Conservation (phyloP, 1,140 invertebrate species). For the Pogonus chalceus region DNA sequence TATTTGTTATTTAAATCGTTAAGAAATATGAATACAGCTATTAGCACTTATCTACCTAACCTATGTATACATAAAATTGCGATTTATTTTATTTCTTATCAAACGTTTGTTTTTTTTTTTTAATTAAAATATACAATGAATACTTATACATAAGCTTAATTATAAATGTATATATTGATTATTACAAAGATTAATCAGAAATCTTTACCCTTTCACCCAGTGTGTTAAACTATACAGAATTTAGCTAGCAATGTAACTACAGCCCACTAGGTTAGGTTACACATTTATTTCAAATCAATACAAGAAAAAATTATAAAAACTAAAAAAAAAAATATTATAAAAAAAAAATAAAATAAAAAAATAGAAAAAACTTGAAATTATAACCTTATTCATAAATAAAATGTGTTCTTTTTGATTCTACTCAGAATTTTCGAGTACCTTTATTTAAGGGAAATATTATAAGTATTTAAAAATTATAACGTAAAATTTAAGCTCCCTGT, state of each 20-base stretch:
- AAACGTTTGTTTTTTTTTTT: not conserved
- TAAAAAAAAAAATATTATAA: too few relatives aligned
- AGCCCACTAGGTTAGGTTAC: not conserved
- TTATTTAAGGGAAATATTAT: not conserved
- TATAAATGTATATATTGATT: slow-evolving; percentile 2
- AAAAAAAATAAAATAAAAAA: not conserved
- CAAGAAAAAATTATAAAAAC: too few relatives aligned
- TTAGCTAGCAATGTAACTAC: not conserved
- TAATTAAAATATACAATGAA: not conserved
- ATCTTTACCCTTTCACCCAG: not conserved
- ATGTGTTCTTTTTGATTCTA: not conserved
- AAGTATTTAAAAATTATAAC: not conserved
- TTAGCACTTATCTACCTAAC: too few relatives aligned
- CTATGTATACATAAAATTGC: too few relatives aligned
- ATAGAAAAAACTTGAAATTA: not conserved
- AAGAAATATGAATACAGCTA: too few relatives aligned
- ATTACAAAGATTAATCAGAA: too few relatives aligned
- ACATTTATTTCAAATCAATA: not conserved
- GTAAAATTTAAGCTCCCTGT: not conserved
- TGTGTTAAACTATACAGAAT: not conserved
- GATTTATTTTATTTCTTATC: too few relatives aligned
- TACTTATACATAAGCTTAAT: not conserved
- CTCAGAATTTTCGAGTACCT: too few relatives aligned
- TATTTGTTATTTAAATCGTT: not conserved
- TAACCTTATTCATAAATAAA: not conserved